These are phyloP conservation scores for Oreochromis aureus DNA, from an alignment of 2,113 vertebrate species.

Conservation along the genomic window DNA sequence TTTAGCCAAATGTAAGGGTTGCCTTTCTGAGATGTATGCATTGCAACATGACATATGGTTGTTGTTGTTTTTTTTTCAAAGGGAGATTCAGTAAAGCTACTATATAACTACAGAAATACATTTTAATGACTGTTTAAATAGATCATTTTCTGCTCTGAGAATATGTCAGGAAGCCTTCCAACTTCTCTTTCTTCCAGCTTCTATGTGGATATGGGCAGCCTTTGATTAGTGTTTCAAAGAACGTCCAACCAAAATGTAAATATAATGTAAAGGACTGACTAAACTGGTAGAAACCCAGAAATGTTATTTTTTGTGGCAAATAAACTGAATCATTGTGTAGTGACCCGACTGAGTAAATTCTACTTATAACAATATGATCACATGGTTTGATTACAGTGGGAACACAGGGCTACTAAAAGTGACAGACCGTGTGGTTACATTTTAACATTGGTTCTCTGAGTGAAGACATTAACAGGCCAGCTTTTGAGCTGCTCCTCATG, in stretches of 20 bases:
- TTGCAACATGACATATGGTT: background rate
- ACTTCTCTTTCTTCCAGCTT: background rate
- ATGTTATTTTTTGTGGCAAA: background rate
- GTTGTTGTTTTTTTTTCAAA: background rate
- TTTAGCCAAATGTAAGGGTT: no score
- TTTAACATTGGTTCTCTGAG: no score
- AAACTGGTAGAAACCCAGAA: background rate
- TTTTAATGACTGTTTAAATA: background rate
- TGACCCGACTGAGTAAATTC: background rate
- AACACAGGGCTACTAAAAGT: background rate
- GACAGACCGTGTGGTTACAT: background rate
- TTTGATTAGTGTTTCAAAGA: background rate
- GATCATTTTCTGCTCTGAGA: background rate
- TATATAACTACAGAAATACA: background rate
- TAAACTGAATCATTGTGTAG: background rate
- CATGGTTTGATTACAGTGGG: background rate
- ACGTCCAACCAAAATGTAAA: background rate
- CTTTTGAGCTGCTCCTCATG: no score
- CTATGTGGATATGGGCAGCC: background rate
- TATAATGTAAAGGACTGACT: background rate
- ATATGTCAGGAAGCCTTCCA: background rate
- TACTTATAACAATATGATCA: background rate
- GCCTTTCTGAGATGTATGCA: no score
- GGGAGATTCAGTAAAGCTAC: rapidly evolving
- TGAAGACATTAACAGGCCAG: no score